Conservation (phyloP, 2,888 invertebrate species). For the Luperina nickerlii region DNA sequence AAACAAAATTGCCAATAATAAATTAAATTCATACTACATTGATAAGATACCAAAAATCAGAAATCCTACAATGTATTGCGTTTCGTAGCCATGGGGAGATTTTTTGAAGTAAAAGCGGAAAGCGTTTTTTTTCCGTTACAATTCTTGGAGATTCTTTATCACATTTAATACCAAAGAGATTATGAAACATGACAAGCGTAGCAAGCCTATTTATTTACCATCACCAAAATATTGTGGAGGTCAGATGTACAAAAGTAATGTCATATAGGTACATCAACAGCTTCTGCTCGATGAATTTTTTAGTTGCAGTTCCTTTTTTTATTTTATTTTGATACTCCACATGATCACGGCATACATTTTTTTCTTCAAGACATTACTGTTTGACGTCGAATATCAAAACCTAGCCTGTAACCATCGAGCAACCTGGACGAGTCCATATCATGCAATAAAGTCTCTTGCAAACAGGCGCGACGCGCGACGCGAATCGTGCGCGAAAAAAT, state of each 20-base stretch:
- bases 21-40: conserved; percentile 47
- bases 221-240: neutral
- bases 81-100: conserved; percentile 23
- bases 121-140: conserved; percentile 6
- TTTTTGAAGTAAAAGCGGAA: conserved; percentile 15
- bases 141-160: neutral
- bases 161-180: neutral
- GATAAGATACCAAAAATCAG: conserved; percentile 62
- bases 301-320: too few species aligned
- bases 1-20: conserved; percentile 43
- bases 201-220: neutral
- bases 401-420: neutral
- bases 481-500: too few species aligned
- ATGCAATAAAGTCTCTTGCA: neutral
- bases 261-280: too few species aligned
- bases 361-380: neutral
- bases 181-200: neutral
- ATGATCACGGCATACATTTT: neutral
- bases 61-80: conserved; percentile 63
- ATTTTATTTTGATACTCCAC: neutral
- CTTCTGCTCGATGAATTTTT: too few species aligned
- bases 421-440: neutral
- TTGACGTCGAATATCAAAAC: neutral
- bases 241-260: too few species aligned
- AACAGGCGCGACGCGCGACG: too few species aligned